Base-by-base conservation (phyloP, 2,888 invertebrate species). In the Nysson spinosus region DNA sequence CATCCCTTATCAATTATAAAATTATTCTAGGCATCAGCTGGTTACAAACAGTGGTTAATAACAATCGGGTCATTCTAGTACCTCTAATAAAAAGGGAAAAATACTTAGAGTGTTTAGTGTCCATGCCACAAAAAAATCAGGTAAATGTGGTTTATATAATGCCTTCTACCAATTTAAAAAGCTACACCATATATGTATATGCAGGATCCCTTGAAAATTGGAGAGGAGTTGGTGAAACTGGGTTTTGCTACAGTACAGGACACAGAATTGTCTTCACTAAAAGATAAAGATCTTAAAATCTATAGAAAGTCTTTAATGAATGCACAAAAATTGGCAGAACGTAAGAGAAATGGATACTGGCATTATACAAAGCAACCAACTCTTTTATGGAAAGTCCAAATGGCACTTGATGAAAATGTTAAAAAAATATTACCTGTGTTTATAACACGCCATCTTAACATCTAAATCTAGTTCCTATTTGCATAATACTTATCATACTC, bases 31-130 rank as follows among this genome's bases (percentile, higher is more conserved):
- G 91, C 51, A 85, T 91, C 2, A 90, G 88, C 74, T 91, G 91
- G 91, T 79, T 91, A 66, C 90, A 91, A 78, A 89, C 89, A 83
- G 88, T 91, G 37, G 89, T 89, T 6, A 88, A 84, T 70, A 90
- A 88, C 14, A 87, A 89, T 28, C 72, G 87, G 69, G 85, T 91
- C 17, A 89, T 88, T 24, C 80, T 90, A 42, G 88, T 89, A 68
- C 91, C 91, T 4, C 56, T 90, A 46, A 60, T 72, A 11, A 89
- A 85, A 76, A 80, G 87, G 11, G 83, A 79, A 46, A 79, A 89
- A 40, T 88, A 80, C 70, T 79, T 90, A 30, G 86, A 88, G 43
- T 90, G 89, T 69, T 87, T 88, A 73, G 85, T 89, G 11, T 75
- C 78, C 12, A 67, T 89, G 50, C 73, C 80, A 16, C 83, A 87